phyloP scores from a whole-genome alignment of 2,888 invertebrate species.

The Terebella lapidaria region DNA sequence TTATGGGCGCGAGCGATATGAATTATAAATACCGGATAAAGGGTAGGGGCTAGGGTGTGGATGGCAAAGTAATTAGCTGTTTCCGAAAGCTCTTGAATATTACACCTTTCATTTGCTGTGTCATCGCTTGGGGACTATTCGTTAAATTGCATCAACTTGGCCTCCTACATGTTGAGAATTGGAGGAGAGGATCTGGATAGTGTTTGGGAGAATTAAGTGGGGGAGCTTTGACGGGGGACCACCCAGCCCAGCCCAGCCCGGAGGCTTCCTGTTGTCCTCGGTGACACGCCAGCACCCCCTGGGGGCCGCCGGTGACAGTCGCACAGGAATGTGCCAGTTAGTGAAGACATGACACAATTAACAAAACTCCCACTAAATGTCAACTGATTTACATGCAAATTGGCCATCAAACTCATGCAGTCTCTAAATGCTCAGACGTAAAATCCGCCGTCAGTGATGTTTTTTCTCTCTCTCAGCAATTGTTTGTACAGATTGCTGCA shows the following conservation, averaged over 20 bases:
- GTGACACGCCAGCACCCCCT: neutral
- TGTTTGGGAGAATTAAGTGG: neutral
- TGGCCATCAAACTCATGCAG: too few relatives aligned
- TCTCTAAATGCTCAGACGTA: too few relatives aligned
- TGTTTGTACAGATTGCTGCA: too few relatives aligned
- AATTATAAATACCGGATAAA: constrained; percentile 9
- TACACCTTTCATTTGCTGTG: constrained; percentile 3
- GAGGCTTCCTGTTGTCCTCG: neutral
- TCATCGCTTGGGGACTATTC: constrained; percentile 9
- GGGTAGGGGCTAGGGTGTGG: constrained; percentile 1
- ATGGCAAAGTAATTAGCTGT: neutral
- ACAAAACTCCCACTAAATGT: too few relatives aligned
- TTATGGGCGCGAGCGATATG: neutral
- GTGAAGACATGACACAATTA: too few relatives aligned
- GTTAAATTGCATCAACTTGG: neutral
- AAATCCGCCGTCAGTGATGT: too few relatives aligned
- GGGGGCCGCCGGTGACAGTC: too few relatives aligned
- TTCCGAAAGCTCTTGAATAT: neutral
- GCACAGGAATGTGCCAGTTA: too few relatives aligned
- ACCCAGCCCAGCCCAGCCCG: neutral
- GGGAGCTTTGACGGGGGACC: neutral
- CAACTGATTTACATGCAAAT: too few relatives aligned
- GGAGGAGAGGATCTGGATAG: neutral
- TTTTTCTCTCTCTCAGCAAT: too few relatives aligned
- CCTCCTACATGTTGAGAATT: neutral